phyloP scores from a whole-genome alignment of 2,113 vertebrate genomes.

The Callorhinus ursinus region DNA sequence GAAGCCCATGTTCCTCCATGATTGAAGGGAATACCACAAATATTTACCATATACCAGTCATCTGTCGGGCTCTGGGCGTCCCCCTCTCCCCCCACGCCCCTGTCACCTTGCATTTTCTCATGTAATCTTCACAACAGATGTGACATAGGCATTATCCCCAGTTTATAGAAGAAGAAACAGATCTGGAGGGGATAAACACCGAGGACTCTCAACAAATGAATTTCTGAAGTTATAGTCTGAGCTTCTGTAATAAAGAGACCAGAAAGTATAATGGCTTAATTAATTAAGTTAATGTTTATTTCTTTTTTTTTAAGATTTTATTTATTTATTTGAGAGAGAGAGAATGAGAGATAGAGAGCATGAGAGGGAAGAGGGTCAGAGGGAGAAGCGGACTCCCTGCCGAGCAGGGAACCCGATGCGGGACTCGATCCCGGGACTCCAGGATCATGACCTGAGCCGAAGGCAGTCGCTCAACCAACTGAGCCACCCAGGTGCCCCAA shows the following conservation, averaged over 20 bases:
- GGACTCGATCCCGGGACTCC: too few species aligned
- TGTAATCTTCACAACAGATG: not conserved
- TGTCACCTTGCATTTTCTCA: not conserved
- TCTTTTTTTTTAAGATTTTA: not conserved
- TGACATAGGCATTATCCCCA: not conserved
- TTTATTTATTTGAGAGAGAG: too few species aligned
- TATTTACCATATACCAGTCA: not conserved
- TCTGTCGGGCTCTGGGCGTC: not conserved
- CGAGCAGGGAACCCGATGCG: too few species aligned
- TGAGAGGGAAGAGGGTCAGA: too few species aligned
- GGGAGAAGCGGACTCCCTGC: too few species aligned
- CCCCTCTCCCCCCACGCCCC: fast-evolving
- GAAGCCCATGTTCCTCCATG: not conserved
- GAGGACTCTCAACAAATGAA: not conserved
- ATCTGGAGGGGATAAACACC: not conserved
- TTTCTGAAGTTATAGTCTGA: not conserved
- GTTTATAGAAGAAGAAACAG: not conserved
- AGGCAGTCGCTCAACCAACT: too few species aligned
- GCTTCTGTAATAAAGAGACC: not conserved
- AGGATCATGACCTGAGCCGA: too few species aligned
- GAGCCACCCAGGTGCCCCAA: too few species aligned
- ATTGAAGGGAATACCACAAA: not conserved
- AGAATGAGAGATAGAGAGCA: too few species aligned
- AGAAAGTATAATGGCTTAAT: not conserved
- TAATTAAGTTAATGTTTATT: not conserved